Evolutionary conservation across 2,797 vertebrate species (phyloP).

Genomic region (Potorous gilbertii): DNA sequence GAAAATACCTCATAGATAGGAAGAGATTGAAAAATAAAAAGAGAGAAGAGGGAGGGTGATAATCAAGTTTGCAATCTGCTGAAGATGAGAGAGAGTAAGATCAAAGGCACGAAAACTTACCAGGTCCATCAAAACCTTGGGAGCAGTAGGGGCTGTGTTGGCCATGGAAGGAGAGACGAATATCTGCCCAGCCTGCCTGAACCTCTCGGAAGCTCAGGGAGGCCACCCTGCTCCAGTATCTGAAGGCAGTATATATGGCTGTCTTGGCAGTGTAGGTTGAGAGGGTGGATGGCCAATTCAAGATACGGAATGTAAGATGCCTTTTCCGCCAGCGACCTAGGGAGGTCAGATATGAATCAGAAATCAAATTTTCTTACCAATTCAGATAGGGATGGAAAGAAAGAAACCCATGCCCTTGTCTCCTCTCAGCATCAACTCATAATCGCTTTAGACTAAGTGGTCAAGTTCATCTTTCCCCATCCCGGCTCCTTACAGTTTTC

Average conservation of each 20-base stretch:
- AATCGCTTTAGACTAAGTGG: not conserved
- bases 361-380: slow-evolving; percentile 50
- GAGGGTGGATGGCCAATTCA: slow-evolving; percentile 90
- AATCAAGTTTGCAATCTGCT: slow-evolving; percentile 35
- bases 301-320: slow-evolving; percentile 89
- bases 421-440: not conserved
- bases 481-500: not conserved
- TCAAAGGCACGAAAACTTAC: slow-evolving; percentile 79
- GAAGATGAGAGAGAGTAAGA: not conserved
- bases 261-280: slow-evolving; percentile 74
- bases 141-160: slow-evolving; percentile 83
- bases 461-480: not conserved
- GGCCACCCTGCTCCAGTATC: slow-evolving; percentile 90
- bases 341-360: slow-evolving; percentile 50
- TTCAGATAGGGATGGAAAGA: not conserved
- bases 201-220: slow-evolving; percentile 90
- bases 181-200: slow-evolving; percentile 87
- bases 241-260: slow-evolving; percentile 89
- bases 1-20: not conserved
- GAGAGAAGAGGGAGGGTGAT: not conserved
- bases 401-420: not conserved
- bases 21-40: not conserved
- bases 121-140: slow-evolving; percentile 89
- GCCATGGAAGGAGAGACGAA: slow-evolving; percentile 90
- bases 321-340: slow-evolving; percentile 91